Conservation (phyloP, 2,888 invertebrate genomes). For the Protula sp. region DNA sequence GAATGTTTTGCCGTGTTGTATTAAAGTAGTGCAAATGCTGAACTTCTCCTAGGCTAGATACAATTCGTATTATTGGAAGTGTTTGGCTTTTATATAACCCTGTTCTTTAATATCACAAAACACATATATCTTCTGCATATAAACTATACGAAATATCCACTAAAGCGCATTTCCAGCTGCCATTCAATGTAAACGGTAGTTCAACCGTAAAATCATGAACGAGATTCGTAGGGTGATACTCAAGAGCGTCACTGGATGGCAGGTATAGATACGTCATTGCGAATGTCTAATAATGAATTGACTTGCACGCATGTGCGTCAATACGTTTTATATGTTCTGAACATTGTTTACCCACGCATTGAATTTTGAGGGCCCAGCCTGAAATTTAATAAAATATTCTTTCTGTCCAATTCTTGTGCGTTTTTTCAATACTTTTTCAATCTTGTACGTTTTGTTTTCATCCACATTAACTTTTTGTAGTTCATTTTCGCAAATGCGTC, state of each 20-base stretch:
- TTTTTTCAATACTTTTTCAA: neutral
- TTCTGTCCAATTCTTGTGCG: neutral
- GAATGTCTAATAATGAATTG: neutral
- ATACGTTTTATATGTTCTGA: too few relatives aligned
- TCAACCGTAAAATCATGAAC: neutral
- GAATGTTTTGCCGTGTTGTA: too few relatives aligned
- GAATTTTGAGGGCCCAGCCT: neutral
- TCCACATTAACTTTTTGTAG: neutral
- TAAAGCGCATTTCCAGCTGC: neutral
- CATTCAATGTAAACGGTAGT: neutral
- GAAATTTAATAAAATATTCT: neutral
- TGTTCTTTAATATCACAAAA: neutral
- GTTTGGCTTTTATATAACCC: too few relatives aligned
- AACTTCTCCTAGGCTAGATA: too few relatives aligned
- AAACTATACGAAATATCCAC: neutral
- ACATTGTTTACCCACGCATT: neutral
- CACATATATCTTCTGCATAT: neutral
- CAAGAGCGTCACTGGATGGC: neutral
- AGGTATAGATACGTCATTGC: neutral
- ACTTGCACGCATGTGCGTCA: too few relatives aligned
- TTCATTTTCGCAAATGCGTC: neutral
- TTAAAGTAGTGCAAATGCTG: too few relatives aligned
- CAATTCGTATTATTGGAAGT: too few relatives aligned
- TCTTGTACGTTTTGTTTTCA: neutral
- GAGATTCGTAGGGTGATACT: neutral